A percentile compares a stretch with the other conserved stretches of the same genome.
phyloP scores from a whole-genome alignment of 2,888 invertebrate species.

The Eudemis profundana region DNA sequence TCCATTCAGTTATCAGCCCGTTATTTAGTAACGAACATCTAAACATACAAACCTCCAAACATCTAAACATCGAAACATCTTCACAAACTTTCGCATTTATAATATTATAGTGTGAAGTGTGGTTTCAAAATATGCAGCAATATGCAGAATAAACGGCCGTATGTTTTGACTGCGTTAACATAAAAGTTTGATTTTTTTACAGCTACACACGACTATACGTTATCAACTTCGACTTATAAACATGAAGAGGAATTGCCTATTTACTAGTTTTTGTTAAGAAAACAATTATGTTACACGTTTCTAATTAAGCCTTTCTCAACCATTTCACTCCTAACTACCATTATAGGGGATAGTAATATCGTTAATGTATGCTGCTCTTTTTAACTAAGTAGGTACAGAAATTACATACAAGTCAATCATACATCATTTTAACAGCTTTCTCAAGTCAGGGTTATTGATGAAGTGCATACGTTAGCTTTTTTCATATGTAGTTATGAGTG shows the following conservation, averaged over 20 bases:
- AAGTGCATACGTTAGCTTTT: constrained; percentile 7
- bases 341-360: neutral
- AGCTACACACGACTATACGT: neutral
- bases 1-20: no score
- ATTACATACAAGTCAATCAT: constrained; percentile 23
- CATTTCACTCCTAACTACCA: neutral
- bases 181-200: no score
- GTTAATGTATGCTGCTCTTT: neutral
- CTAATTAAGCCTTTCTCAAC: constrained; percentile 2
- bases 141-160: no score
- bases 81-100: no score
- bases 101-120: no score
- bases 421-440: constrained; percentile 26
- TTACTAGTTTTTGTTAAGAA: constrained; percentile 1
- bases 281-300: neutral
- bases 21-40: no score
- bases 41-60: no score
- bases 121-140: no score
- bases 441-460: neutral
- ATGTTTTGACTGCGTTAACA: no score
- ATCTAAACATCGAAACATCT: no score
- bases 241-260: neutral
- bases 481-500: neutral
- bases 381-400: constrained; percentile 3
- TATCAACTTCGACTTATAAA: neutral